These are phyloP conservation scores for Reinhardtius hippoglossoides DNA, from an alignment of 2,113 vertebrate species.

Conservation along the genomic window DNA sequence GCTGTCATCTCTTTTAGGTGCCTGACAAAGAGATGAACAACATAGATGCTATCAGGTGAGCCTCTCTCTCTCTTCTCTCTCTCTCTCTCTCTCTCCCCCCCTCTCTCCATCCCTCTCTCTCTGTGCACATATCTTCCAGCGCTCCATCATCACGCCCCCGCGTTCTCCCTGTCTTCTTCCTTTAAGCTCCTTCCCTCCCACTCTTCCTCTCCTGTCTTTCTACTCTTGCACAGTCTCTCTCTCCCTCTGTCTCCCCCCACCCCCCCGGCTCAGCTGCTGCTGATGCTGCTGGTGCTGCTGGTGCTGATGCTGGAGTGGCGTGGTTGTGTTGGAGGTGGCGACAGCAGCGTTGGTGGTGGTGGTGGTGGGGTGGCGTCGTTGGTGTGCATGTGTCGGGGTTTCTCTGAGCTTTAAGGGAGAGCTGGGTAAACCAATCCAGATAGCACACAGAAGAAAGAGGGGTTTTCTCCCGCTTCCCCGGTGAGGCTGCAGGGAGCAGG, in stretches of 20 bases:
- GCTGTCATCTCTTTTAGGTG: conserved; percentile 73
- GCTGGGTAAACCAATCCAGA: conserved; percentile 69
- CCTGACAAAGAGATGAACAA: conserved; percentile 73
- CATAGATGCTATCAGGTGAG: conserved; percentile 80
- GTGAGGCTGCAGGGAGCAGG: conserved; percentile 54
- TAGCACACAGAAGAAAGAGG: conserved; percentile 37
- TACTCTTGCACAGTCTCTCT: conserved; percentile 56
- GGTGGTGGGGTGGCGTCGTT: conserved; percentile 22
- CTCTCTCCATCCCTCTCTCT: conserved; percentile 40
- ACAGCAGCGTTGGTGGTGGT: conserved; percentile 28
- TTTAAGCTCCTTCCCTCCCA: conserved; percentile 76
- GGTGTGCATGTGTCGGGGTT: conserved; percentile 62
- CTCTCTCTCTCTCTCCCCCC: conserved; percentile 22
- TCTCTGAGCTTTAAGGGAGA: conserved; percentile 66
- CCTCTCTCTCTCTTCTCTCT: conserved; percentile 13
- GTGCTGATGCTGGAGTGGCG: conserved; percentile 42
- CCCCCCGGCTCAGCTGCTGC: conserved; percentile 46
- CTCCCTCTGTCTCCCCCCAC: conserved; percentile 47
- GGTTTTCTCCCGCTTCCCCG: conserved; percentile 56
- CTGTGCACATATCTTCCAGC: conserved; percentile 61
- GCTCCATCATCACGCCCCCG: conserved; percentile 73
- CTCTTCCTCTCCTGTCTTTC: conserved; percentile 70
- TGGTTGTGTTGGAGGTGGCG: conserved; percentile 28
- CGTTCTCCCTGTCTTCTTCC: conserved; percentile 71
- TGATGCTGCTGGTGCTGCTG: conserved; percentile 39